A percentile compares a stretch with the other conserved stretches of the same genome.
These are phyloP conservation scores for Oligia latruncula DNA, from an alignment of 2,888 invertebrate species.

Conservation along the genomic window DNA sequence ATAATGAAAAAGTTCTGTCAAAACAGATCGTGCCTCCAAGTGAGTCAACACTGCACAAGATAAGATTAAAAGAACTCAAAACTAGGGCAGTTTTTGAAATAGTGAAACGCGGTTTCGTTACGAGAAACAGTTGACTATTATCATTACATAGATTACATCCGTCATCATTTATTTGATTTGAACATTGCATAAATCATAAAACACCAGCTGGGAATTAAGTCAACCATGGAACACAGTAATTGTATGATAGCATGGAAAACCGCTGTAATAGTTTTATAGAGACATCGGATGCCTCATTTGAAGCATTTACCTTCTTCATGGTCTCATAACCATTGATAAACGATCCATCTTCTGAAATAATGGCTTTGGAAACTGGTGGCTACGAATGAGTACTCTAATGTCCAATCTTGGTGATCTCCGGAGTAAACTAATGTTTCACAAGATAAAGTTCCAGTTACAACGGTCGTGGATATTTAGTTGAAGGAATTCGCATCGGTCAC, in stretches of 20 bases:
- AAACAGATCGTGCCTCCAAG: constrained; percentile 38
- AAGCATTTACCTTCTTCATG: constrained; percentile 76
- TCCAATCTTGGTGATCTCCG: constrained; percentile 65
- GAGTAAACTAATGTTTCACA: constrained; percentile 58
- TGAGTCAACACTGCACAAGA: constrained; percentile 32
- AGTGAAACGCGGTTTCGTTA: constrained; percentile 53
- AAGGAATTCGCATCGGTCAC: constrained; percentile 85
- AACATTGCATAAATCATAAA: constrained; percentile 48
- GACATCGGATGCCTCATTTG: constrained; percentile 72
- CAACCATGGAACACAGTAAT: constrained; percentile 64
- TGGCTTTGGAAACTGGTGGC: constrained; percentile 61
- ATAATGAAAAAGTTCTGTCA: constrained; percentile 31
- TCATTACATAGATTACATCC: constrained; percentile 54
- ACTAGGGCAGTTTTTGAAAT: constrained; percentile 58
- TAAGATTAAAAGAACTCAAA: constrained; percentile 54
- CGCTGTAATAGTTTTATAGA: constrained; percentile 62
- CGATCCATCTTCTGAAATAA: constrained; percentile 63
- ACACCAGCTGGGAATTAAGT: constrained; percentile 46
- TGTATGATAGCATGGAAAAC: constrained; percentile 63
- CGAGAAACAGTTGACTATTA: constrained; percentile 51
- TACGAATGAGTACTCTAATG: constrained; percentile 58
- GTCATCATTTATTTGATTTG: constrained; percentile 47
- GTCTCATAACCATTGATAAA: constrained; percentile 73
- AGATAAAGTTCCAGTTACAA: constrained; percentile 66
- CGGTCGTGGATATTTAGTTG: constrained; percentile 74